Evolutionary conservation across 2,888 invertebrate species (phyloP).

Genomic region (Phragmatobia fuliginosa): DNA sequence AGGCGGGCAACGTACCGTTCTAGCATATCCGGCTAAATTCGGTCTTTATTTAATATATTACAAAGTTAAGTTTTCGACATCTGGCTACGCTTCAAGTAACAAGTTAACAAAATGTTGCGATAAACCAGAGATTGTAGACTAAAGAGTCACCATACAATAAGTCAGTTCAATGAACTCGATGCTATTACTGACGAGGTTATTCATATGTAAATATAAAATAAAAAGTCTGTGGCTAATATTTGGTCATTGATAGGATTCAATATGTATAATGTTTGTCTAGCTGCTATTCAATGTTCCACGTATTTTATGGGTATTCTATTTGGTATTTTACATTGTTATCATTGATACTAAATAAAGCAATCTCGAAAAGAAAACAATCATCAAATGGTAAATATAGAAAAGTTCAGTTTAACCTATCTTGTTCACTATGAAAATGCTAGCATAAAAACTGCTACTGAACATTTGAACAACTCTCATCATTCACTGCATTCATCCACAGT

Average conservation of each 20-base stretch:
- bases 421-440: not conserved
- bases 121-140: not conserved
- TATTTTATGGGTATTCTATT: not conserved
- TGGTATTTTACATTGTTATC: not conserved
- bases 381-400: not conserved
- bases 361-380: not conserved
- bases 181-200: not conserved
- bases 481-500: conserved; percentile 11
- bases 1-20: conserved; percentile 61
- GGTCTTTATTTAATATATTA: conserved; percentile 62
- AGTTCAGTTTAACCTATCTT: not conserved
- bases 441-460: not conserved
- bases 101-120: conserved; percentile 16
- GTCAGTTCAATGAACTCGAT: conserved; percentile 5
- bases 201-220: not conserved
- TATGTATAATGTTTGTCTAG: not conserved
- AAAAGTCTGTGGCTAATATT: not conserved
- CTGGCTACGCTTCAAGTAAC: conserved; percentile 22
- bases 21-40: conserved; percentile 66
- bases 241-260: not conserved
- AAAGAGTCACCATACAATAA: not conserved
- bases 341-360: not conserved
- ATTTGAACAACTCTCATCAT: conserved; percentile 13
- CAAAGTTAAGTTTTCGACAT: conserved; percentile 34
- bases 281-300: not conserved